These are phyloP conservation scores for Phalangium opilio DNA, from an alignment of 2,888 invertebrate genomes.

Conservation along the genomic window DNA sequence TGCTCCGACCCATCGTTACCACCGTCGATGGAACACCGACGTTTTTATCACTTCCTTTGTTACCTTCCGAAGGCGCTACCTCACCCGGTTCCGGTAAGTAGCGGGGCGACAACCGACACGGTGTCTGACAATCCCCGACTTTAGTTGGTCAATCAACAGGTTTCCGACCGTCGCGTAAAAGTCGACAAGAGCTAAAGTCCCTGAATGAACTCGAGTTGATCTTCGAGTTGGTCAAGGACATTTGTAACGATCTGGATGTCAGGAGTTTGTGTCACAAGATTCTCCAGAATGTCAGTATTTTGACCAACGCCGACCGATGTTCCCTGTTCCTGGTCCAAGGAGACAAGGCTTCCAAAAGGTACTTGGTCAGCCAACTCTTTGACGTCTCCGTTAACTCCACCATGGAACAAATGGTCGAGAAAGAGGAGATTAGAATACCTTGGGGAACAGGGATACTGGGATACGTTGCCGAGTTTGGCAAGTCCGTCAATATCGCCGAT, in stretches of 20 bases:
- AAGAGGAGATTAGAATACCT: slow-evolving; percentile 80
- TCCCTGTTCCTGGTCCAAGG: slow-evolving; percentile 58
- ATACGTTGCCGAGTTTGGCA: slow-evolving; percentile 80
- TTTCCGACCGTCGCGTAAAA: slow-evolving; percentile 10
- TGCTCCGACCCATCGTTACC: slow-evolving; percentile 80
- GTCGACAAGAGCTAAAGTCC: slow-evolving; percentile 49
- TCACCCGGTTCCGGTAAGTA: too few species aligned
- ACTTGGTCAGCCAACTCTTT: slow-evolving; percentile 81
- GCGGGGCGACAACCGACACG: too few species aligned
- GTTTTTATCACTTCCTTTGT: slow-evolving; percentile 44
- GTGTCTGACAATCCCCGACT: too few species aligned
- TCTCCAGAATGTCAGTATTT: slow-evolving; percentile 74
- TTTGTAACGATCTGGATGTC: slow-evolving; percentile 88
- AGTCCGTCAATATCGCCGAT: slow-evolving; percentile 85
- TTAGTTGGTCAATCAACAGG: too few species aligned
- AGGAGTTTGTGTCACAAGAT: slow-evolving; percentile 89
- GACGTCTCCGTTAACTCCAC: slow-evolving; percentile 88
- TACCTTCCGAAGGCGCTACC: slow-evolving; percentile 50
- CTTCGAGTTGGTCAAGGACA: slow-evolving; percentile 90
- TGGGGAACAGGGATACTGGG: slow-evolving; percentile 94
- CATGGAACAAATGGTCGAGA: slow-evolving; percentile 76
- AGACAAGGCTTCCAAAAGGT: slow-evolving; percentile 38
- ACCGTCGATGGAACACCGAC: slow-evolving; percentile 88
- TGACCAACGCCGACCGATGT: slow-evolving; percentile 79
- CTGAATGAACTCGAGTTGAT: slow-evolving; percentile 86